Percentiles rank a stretch among this genome's conserved stretches.
These are phyloP conservation scores for Nibea albiflora DNA, from an alignment of 2,113 vertebrate species.

Conservation along the genomic window DNA sequence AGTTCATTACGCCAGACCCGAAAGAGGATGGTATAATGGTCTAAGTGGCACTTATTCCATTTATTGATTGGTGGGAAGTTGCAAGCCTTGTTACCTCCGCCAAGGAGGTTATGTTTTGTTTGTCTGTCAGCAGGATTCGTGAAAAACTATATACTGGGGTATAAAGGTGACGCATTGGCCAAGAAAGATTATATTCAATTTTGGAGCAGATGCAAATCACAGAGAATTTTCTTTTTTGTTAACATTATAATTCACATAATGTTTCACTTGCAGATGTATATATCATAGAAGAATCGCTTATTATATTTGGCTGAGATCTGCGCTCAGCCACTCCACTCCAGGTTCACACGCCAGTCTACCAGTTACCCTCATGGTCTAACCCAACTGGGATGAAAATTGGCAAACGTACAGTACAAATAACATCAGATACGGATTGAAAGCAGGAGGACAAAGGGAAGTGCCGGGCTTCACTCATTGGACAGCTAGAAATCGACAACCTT, in stretches of 20 bases:
- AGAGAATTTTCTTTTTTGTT: too few relatives aligned
- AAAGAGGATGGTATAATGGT: conserved; percentile 69
- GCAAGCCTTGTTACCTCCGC: conserved; percentile 44
- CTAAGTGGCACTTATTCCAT: conserved; percentile 67
- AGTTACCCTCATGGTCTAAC: conserved; percentile 70
- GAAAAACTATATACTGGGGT: too few relatives aligned
- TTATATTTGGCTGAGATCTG: too few relatives aligned
- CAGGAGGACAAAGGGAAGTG: conserved; percentile 57
- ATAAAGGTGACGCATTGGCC: too few relatives aligned
- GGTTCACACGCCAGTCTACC: conserved; percentile 63
- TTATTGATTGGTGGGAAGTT: conserved; percentile 59
- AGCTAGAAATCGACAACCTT: conserved; percentile 68
- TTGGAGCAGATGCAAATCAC: too few relatives aligned
- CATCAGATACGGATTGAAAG: conserved; percentile 72
- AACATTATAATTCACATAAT: too few relatives aligned
- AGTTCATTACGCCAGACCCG: conserved; percentile 77
- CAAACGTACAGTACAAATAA: conserved; percentile 81
- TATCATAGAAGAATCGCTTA: too few relatives aligned
- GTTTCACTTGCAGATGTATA: too few relatives aligned
- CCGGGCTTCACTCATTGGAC: conserved; percentile 63
- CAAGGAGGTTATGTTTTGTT: conserved; percentile 30
- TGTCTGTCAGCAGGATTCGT: conserved; percentile 9
- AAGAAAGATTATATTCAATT: too few relatives aligned
- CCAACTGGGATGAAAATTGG: conserved; percentile 81
- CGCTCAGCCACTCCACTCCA: neutral